phyloP scores from a whole-genome alignment of 1,140 invertebrate genomes.

The Anoplophora glabripennis region DNA sequence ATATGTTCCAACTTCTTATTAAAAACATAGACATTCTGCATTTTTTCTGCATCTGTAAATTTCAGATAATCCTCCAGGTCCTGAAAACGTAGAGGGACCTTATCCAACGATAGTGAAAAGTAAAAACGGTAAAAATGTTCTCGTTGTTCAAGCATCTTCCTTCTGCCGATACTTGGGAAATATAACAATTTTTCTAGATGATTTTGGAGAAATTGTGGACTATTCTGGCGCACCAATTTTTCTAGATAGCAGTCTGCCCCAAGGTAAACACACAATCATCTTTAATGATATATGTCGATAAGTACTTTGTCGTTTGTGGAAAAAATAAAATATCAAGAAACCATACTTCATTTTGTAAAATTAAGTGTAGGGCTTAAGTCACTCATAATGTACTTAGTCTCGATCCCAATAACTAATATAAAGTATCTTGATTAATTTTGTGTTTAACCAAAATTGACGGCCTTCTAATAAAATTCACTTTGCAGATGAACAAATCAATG shows the following conservation, averaged over 20 bases:
- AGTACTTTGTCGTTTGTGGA: too few species aligned
- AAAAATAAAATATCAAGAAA: conserved; percentile 11
- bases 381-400: too few species aligned
- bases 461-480: background rate
- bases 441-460: too few species aligned
- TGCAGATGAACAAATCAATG: conserved; percentile 47
- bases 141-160: conserved; percentile 67
- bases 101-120: conserved; percentile 50
- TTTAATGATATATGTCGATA: too few species aligned
- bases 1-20: too few species aligned
- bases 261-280: conserved; percentile 56
- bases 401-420: too few species aligned
- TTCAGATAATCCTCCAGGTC: conserved; percentile 16
- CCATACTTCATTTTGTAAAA: conserved; percentile 4
- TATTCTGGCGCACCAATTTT: conserved; percentile 74
- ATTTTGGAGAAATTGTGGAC: conserved; percentile 60
- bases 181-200: conserved; percentile 68
- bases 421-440: too few species aligned
- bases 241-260: conserved; percentile 58
- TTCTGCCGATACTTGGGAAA: conserved; percentile 72
- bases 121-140: conserved; percentile 54
- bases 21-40: too few species aligned
- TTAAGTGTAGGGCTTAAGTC: too few species aligned
- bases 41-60: background rate
- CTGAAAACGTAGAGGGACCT: conserved; percentile 46